These are phyloP conservation scores for Diadegma fenestrale DNA, from an alignment of 2,888 invertebrate genomes.

Conservation along the genomic window DNA sequence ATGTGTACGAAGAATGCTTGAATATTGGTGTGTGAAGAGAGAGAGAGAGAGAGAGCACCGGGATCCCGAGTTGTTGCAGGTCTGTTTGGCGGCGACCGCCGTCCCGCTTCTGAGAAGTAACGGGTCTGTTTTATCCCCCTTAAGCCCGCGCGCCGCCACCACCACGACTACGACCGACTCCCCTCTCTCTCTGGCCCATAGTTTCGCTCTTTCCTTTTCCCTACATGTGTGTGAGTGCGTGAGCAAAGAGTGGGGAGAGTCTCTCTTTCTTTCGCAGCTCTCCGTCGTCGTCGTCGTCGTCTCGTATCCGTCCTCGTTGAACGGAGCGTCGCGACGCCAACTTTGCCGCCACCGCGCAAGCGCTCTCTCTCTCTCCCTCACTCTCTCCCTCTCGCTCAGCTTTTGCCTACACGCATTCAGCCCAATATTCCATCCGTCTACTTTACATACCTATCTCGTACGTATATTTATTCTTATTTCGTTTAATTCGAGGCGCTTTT, in stretches of 20 bases:
- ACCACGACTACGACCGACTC: constrained; percentile 48
- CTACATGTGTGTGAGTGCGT: constrained; percentile 53
- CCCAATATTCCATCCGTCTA: neutral
- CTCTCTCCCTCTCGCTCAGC: neutral
- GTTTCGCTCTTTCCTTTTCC: constrained; percentile 54
- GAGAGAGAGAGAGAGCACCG: constrained; percentile 53
- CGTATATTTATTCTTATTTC: constrained; percentile 19
- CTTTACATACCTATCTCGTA: constrained; percentile 16
- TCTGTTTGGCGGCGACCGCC: constrained; percentile 82
- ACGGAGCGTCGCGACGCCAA: constrained; percentile 64
- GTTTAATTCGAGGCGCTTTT: neutral
- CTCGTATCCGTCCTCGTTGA: constrained; percentile 39
- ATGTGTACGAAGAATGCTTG: constrained; percentile 20
- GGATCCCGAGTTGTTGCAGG: constrained; percentile 77
- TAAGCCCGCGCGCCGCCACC: constrained; percentile 60
- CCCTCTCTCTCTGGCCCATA: constrained; percentile 4
- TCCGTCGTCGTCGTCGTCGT: constrained; percentile 49
- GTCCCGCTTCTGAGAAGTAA: constrained; percentile 83
- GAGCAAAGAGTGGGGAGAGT: constrained; percentile 22
- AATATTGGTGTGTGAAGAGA: constrained; percentile 17
- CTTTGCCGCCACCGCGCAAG: constrained; percentile 67
- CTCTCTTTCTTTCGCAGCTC: constrained; percentile 44
- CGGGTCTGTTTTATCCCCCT: constrained; percentile 81
- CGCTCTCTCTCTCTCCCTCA: constrained; percentile 38
- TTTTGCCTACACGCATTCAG: constrained; percentile 7